Evolutionary conservation across 2,797 vertebrate genomes (phyloP).

Genomic region (Siniperca obscura): DNA sequence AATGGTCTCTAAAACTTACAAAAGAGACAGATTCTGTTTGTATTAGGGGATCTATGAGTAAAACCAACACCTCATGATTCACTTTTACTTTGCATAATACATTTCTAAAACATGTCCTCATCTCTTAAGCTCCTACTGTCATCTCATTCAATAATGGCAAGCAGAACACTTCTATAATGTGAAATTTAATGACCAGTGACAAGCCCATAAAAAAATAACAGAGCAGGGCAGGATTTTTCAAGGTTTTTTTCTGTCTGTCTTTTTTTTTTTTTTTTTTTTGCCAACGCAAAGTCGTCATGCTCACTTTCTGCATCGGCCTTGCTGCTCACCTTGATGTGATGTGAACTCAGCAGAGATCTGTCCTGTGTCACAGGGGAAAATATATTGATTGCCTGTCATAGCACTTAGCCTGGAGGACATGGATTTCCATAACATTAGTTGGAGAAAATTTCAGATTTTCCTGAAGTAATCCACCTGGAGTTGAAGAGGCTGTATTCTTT

Average conservation of each 20-base stretch:
- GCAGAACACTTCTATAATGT: conserved; percentile 72
- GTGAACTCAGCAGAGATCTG: conserved; percentile 58
- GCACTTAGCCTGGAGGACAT: conserved; percentile 58
- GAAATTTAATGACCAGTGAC: conserved; percentile 78
- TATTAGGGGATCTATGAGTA: conserved; percentile 19
- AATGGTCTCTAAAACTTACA: background rate
- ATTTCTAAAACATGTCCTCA: conserved; percentile 62
- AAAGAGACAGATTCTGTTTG: background rate
- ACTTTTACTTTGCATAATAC: conserved; percentile 65
- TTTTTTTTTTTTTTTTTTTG: conserved; percentile 2
- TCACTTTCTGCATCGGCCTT: conserved; percentile 43
- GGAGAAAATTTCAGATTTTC: conserved; percentile 43
- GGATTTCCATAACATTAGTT: conserved; percentile 56
- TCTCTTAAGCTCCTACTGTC: conserved; percentile 48
- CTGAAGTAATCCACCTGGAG: conserved; percentile 35
- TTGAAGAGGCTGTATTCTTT: conserved; percentile 42
- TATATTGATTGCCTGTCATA: conserved; percentile 55
- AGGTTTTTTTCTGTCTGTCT: conserved; percentile 20
- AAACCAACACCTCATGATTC: conserved; percentile 68
- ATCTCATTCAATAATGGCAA: conserved; percentile 65
- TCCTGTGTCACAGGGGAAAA: conserved; percentile 30
- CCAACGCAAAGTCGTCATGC: conserved; percentile 55
- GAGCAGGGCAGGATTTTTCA: conserved; percentile 57
- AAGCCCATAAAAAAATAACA: conserved; percentile 69
- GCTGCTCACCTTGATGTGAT: conserved; percentile 67